These are phyloP conservation scores for Chymomyza fuscimana DNA, from an alignment of 2,888 invertebrate genomes.

Conservation along the genomic window DNA sequence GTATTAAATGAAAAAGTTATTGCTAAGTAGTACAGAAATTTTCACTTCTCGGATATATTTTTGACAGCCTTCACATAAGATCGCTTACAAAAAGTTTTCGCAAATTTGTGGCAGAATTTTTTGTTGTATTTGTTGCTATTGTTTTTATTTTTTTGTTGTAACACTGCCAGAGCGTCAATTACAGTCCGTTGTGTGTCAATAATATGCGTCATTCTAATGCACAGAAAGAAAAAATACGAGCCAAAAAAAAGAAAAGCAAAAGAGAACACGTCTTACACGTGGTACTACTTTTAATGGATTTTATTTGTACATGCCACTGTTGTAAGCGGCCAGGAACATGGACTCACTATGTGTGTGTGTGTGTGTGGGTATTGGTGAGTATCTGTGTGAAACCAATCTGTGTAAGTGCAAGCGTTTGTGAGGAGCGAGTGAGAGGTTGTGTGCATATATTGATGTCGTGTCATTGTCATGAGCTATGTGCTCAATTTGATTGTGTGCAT, in stretches of 20 bases:
- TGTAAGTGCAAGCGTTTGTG: neutral
- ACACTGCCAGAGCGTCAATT: conserved; percentile 37
- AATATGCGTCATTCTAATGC: conserved; percentile 62
- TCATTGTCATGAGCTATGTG: conserved; percentile 3
- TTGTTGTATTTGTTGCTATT: conserved; percentile 5
- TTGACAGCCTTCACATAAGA: neutral
- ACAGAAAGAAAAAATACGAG: conserved; percentile 31
- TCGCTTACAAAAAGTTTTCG: neutral
- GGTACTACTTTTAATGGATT: conserved; percentile 66
- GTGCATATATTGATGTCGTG: conserved; percentile 25
- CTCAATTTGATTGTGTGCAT: conserved; percentile 12
- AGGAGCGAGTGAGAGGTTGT: conserved; percentile 12
- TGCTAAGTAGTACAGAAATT: neutral
- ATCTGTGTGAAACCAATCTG: conserved; percentile 30
- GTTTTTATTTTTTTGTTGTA: conserved; percentile 20
- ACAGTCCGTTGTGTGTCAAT: conserved; percentile 43
- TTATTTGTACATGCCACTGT: conserved; percentile 69
- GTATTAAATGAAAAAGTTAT: neutral
- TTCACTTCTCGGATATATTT: neutral
- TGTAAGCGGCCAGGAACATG: conserved; percentile 15
- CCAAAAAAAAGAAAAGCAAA: conserved; percentile 17
- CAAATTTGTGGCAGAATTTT: neutral
- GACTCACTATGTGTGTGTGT: neutral
- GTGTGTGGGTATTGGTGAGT: conserved; percentile 15
- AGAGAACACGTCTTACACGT: conserved; percentile 58